Evolutionary conservation across 2,888 invertebrate genomes (phyloP), one percentile per base, ranked within the genome.

Genomic region (Plagodis pulveraria): DNA sequence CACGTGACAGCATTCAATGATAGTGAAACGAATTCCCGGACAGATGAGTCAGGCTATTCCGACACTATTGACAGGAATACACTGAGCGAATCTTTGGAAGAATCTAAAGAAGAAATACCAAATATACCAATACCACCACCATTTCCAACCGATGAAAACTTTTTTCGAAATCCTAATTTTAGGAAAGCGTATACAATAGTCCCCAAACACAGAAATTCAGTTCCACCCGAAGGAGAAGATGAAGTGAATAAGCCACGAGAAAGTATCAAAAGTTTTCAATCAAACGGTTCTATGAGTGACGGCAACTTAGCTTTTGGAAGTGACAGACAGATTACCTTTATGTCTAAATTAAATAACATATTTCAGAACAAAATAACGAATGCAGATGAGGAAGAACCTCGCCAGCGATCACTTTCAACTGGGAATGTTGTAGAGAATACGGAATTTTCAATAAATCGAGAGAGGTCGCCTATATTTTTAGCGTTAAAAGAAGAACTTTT

Each of bases 1-100:
- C 77, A 83, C 58, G 72, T 85, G 6, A 88, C 88, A 5, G 83
- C 81, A 6, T 85, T 86, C 58, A 87, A 87, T 58, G 89, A 89
- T 50, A 89, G 87, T 59, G 91, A 92, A 59, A 81, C 83, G 0
- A 85, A 81, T 74, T 92, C 91, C 6, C 74, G 85, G 63, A 91
- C 91, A 43, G 91, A 91, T 58, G 91, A 92, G 67, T 92, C 91
- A 35, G 91, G 91, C 6, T 92, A 92, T 65, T 92, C 90, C 0
- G 91, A 92, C 69, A 91, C 91, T 8, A 77, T 89, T 11, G 91
- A 91, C 43, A 85, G 77, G 65, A 83, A 78, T 48, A 74, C 70
- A 22, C 68, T 85, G 0, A 82, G 78, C 58, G 88, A 84, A 63
- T 85, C 85, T 10, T 51, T 77, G 65, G 55, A 73, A 63, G 62